Conservation (phyloP, 2,797 vertebrate species). For the Taenioides sp. region DNA sequence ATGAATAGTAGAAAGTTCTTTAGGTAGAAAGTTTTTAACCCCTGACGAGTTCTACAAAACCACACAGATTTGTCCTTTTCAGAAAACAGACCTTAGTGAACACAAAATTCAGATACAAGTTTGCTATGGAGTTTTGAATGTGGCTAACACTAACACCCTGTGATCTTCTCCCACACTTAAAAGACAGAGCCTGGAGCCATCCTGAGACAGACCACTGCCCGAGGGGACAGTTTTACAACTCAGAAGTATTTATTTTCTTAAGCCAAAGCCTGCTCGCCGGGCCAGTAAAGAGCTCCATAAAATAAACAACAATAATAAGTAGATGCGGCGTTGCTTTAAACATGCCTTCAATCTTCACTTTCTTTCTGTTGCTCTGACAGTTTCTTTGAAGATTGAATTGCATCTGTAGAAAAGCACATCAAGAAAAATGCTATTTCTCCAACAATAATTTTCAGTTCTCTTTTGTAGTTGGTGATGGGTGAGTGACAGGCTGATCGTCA, state of each 20-base stretch:
- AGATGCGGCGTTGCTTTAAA: slow-evolving; percentile 7
- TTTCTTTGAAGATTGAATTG: slow-evolving; percentile 21
- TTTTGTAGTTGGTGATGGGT: slow-evolving; percentile 25
- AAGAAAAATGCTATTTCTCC: neutral
- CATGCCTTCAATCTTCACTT: slow-evolving; percentile 12
- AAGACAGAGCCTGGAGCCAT: slow-evolving; percentile 35
- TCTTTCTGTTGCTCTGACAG: slow-evolving; percentile 17
- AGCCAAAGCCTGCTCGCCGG: neutral
- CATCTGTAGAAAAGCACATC: slow-evolving; percentile 8
- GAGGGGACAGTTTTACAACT: slow-evolving; percentile 40
- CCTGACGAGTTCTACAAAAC: neutral
- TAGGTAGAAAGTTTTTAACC: neutral
- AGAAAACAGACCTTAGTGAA: slow-evolving; percentile 52
- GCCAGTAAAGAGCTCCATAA: neutral
- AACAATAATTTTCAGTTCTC: slow-evolving; percentile 2
- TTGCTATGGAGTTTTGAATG: slow-evolving; percentile 53
- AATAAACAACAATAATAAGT: slow-evolving; percentile 15
- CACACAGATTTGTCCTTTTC: neutral
- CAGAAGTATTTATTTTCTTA: slow-evolving; percentile 30
- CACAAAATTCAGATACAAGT: slow-evolving; percentile 54
- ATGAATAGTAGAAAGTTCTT: too few relatives aligned
- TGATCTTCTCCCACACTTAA: slow-evolving; percentile 65
- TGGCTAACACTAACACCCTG: slow-evolving; percentile 51
- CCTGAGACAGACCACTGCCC: slow-evolving; percentile 42
- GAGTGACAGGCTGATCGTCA: slow-evolving; percentile 31